Percentiles rank a stretch among this genome's conserved stretches.
phyloP scores from a whole-genome alignment of 1,140 invertebrate genomes.

The Cydia amplana region DNA sequence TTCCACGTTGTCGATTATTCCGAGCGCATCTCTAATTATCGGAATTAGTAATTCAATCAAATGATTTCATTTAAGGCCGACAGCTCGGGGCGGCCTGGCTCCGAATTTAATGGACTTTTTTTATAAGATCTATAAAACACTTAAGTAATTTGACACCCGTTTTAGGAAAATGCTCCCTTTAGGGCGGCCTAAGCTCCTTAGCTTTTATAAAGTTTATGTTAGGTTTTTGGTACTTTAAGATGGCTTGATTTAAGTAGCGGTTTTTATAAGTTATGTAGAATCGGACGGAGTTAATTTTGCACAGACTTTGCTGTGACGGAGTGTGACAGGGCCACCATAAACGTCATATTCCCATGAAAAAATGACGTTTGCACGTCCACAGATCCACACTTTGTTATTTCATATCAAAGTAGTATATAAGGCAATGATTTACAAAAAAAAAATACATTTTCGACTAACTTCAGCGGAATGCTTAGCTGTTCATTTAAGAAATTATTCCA shows the following conservation, averaged over 20 bases:
- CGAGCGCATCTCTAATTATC: conserved; percentile 1
- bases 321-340: no score
- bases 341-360: no score
- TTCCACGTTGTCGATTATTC: background rate
- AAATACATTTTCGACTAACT: no score
- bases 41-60: conserved; percentile 24
- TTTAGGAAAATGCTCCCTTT: conserved; percentile 19
- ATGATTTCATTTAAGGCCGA: conserved; percentile 20
- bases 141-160: conserved; percentile 30
- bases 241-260: background rate
- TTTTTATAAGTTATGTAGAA: no score
- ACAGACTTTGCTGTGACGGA: no score
- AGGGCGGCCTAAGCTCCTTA: background rate
- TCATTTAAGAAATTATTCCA: no score
- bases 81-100: background rate
- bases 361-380: no score
- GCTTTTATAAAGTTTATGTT: background rate
- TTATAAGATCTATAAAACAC: conserved; percentile 30
- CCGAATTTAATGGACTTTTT: conserved; percentile 23
- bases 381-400: no score
- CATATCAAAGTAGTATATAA: no score
- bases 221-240: background rate
- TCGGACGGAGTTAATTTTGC: no score
- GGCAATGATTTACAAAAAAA: no score
- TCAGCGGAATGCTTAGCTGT: no score